These are phyloP conservation scores for Brachionus sp. DNA, from an alignment of 1,140 invertebrate species.

Conservation along the genomic window DNA sequence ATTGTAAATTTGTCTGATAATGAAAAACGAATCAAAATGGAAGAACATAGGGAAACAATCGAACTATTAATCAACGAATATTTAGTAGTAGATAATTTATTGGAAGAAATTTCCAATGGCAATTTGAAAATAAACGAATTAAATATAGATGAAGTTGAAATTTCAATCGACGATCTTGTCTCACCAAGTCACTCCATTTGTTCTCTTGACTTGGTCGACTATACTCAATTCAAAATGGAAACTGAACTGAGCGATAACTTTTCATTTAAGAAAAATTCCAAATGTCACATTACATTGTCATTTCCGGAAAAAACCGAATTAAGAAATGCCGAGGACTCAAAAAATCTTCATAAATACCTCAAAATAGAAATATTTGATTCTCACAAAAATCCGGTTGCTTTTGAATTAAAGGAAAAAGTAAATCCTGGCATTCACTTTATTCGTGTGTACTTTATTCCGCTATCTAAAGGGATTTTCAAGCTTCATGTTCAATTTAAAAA, in stretches of 20 bases:
- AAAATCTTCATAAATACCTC: conserved; percentile 6
- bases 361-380: conserved; percentile 9
- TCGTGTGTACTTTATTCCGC: neutral
- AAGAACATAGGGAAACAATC: neutral
- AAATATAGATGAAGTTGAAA: neutral
- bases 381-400: neutral
- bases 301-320: neutral
- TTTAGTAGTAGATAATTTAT: neutral
- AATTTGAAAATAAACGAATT: neutral
- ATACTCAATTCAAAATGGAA: neutral
- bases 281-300: conserved; percentile 1
- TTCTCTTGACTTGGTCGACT: neutral
- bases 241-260: conserved; percentile 28
- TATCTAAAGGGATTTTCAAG: neutral
- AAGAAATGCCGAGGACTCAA: neutral
- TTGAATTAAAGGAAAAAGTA: conserved; percentile 22
- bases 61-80: neutral
- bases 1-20: neutral
- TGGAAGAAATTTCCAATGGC: neutral
- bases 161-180: neutral
- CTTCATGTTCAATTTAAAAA: neutral
- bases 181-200: neutral
- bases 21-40: neutral
- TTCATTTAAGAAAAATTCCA: neutral
- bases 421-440: neutral